Evolutionary conservation across 2,888 invertebrate species (phyloP), one percentile per base, ranked within the genome.

Genomic region (Dicyrtomina minuta): DNA sequence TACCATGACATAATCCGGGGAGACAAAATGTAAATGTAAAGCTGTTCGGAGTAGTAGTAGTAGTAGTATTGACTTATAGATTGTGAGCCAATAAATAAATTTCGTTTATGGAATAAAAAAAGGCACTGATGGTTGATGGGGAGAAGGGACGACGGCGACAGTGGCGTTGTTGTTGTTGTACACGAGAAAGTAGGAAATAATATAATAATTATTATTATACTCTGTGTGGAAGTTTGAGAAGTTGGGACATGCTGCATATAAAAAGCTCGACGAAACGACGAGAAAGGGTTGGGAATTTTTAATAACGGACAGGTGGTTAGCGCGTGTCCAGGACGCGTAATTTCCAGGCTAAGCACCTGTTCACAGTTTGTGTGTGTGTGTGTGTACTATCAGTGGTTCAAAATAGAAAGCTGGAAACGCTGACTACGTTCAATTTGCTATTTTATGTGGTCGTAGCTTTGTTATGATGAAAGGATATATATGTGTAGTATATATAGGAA

Each of bases 231-330:
- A 33, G 33, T 8, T 5, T 33, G 33, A 8, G 8, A 33, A 33
- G 33, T 33, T 33, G 33, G 8, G 33, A 33, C 33, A 33, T 33
- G 33, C 8, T 33, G 3, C 8, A 33, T 33, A 33, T n/a, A n/a
- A n/a, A 33, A 3, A 20, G 46, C 46, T 46, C 46, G n/a, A n/a
- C 13, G 20, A 12, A 49, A 46, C 61, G 46, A 49, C 46, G 27
- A 27, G 27, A 60, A 65, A 60, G n/a, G 58, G 26, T 33, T 44
- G 33, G 43, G n/a, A 66, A 66, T 17, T 39, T 17, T 22, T 33
- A 46, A 43, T 58, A 55, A 66, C 17, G 33, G 66, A 61, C 70
- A 70, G 70, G 70, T 70, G 70, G 66, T 62, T 53, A 70, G 61
- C 70, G 70, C 70, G 70, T 70, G 70, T 59, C 70, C 46, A 17